These are phyloP conservation scores for Ditula angustiorana DNA, from an alignment of 2,888 invertebrate species.

Conservation along the genomic window DNA sequence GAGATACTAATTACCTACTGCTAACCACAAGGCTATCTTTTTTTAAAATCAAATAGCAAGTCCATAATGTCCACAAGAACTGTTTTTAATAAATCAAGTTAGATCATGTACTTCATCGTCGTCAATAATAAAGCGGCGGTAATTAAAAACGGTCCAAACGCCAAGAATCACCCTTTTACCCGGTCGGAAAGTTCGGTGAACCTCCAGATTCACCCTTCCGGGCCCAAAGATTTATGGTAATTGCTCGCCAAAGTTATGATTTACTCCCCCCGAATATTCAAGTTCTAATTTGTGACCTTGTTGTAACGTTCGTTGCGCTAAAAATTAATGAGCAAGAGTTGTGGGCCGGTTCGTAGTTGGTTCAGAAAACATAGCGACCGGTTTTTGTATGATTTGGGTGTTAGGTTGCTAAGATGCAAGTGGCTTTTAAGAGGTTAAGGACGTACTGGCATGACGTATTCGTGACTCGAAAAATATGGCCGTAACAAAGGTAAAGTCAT, in stretches of 20 bases:
- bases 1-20: no score
- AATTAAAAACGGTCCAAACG: conserved; percentile 4
- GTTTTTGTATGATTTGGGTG: background rate
- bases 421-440: no score
- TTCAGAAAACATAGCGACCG: background rate
- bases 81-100: no score
- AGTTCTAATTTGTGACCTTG: conserved; percentile 40
- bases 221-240: conserved; percentile 36
- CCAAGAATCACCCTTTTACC: conserved; percentile 22
- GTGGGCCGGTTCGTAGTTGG: background rate
- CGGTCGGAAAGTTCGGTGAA: conserved; percentile 15
- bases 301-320: conserved; percentile 23
- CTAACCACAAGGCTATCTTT: no score
- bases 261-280: conserved; percentile 33
- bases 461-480: no score
- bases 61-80: no score
- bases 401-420: background rate
- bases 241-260: conserved; percentile 33
- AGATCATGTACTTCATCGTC: background rate
- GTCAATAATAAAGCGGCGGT: background rate
- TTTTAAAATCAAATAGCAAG: no score
- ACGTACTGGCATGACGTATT: background rate
- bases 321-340: conserved; percentile 32
- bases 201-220: conserved; percentile 29
- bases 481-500: no score